Evolutionary conservation across 2,797 vertebrate genomes (phyloP).

Genomic region (Hephaestus fuliginosus): DNA sequence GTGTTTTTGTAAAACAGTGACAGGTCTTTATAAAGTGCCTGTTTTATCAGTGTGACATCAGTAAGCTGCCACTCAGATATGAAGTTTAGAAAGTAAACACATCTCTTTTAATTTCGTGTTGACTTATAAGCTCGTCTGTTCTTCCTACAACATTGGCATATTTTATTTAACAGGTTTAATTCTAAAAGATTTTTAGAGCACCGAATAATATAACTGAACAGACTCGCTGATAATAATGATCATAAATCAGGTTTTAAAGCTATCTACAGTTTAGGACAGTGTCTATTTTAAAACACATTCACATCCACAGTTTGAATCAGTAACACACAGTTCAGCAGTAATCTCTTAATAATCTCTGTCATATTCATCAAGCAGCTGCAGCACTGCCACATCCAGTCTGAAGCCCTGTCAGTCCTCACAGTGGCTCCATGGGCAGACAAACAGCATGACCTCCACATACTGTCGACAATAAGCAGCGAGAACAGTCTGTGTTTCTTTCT

Average conservation of each 20-base stretch:
- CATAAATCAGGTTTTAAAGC: background rate
- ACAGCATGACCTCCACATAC: slow-evolving; percentile 1
- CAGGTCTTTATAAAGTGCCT: slow-evolving; percentile 2
- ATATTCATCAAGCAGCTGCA: background rate
- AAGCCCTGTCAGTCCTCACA: slow-evolving; percentile 1
- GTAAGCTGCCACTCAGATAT: slow-evolving; percentile 3
- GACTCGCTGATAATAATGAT: background rate
- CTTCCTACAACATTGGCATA: background rate
- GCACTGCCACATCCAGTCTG: background rate
- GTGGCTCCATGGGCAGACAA: too few species aligned
- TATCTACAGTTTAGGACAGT: background rate
- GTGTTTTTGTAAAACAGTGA: slow-evolving; percentile 18
- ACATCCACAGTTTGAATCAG: background rate
- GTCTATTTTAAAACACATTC: background rate
- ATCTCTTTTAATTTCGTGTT: background rate
- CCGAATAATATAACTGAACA: background rate
- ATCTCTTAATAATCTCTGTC: background rate
- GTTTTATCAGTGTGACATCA: slow-evolving; percentile 35
- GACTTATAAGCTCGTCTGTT: background rate
- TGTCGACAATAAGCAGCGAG: slow-evolving; percentile 12
- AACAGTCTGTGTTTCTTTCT: background rate
- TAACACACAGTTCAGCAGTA: background rate
- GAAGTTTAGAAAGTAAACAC: slow-evolving; percentile 5
- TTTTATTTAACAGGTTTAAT: background rate
- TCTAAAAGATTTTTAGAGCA: background rate